Evolutionary conservation across 1,140 invertebrate species (phyloP).

Genomic region (Pseudoatta argentina): DNA sequence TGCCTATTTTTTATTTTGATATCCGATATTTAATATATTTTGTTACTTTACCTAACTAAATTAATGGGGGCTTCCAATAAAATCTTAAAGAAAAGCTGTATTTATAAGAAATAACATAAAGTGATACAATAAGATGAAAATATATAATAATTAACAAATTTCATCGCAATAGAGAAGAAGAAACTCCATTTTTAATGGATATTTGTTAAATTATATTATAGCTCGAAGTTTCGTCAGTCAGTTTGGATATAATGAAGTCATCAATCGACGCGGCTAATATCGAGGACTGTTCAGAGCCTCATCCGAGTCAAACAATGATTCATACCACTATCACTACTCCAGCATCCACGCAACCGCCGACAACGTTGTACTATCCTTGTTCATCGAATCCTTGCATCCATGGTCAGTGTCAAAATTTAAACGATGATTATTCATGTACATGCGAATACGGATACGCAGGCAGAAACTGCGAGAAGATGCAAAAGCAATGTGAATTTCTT

Average conservation of each 20-base stretch:
- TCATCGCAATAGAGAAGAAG: not conserved
- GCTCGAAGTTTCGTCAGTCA: constrained; percentile 89
- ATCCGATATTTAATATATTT: not conserved
- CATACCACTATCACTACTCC: constrained; percentile 41
- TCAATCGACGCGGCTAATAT: constrained; percentile 91
- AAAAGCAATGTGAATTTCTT: constrained; percentile 88
- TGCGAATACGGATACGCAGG: constrained; percentile 88
- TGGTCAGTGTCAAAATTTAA: constrained; percentile 85
- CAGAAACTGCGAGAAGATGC: constrained; percentile 90
- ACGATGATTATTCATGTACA: constrained; percentile 84
- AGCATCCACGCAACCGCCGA: constrained; percentile 67
- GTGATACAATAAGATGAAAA: not conserved
- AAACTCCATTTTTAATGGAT: constrained; percentile 1
- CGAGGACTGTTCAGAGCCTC: constrained; percentile 89
- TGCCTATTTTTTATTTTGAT: not conserved
- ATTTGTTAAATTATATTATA: constrained; percentile 77
- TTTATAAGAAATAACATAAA: not conserved
- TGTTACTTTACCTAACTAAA: not conserved
- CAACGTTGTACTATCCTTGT: constrained; percentile 77
- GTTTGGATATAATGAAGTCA: constrained; percentile 89
- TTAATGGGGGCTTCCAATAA: not conserved
- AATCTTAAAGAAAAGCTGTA: not conserved
- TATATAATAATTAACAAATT: constrained; percentile 28
- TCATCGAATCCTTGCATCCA: constrained; percentile 80
- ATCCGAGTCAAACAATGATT: constrained; percentile 70